A percentile compares a stretch with the other conserved stretches of the same genome.
phyloP scores from a whole-genome alignment of 2,888 invertebrate genomes.

The Lamproptera curius region DNA sequence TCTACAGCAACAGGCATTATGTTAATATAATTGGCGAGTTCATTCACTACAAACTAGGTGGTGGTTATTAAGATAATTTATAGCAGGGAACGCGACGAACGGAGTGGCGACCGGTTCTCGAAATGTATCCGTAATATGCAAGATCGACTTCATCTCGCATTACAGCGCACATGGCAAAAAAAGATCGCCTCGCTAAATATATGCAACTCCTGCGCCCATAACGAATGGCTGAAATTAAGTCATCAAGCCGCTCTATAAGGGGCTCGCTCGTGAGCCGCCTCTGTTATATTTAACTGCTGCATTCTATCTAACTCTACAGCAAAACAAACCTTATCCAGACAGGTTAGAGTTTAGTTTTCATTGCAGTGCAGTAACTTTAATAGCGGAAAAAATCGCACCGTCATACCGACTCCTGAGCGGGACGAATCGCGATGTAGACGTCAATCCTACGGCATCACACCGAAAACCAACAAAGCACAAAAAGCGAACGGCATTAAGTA shows the following conservation, averaged over 20 bases:
- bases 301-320: background rate
- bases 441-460: slow-evolving; percentile 66
- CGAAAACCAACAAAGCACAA: slow-evolving; percentile 66
- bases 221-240: slow-evolving; percentile 66
- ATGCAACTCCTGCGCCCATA: slow-evolving; percentile 53
- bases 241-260: slow-evolving; percentile 60
- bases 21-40: slow-evolving; percentile 17
- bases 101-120: slow-evolving; percentile 7
- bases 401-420: slow-evolving; percentile 64
- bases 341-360: slow-evolving; percentile 12
- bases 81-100: slow-evolving; percentile 7
- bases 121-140: slow-evolving; percentile 24
- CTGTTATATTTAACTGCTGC: slow-evolving; percentile 39
- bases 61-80: slow-evolving; percentile 13
- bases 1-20: slow-evolving; percentile 12
- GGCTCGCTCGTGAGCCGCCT: slow-evolving; percentile 45
- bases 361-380: slow-evolving; percentile 31
- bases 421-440: slow-evolving; percentile 69
- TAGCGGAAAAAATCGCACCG: slow-evolving; percentile 63
- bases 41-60: slow-evolving; percentile 14
- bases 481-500: slow-evolving; percentile 39
- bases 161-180: slow-evolving; percentile 25
- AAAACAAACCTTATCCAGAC: slow-evolving; percentile 14
- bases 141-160: slow-evolving; percentile 28
- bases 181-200: slow-evolving; percentile 23